These are phyloP conservation scores for Lanius ludovicianus DNA, from an alignment of 2,113 vertebrate genomes.

Conservation along the genomic window DNA sequence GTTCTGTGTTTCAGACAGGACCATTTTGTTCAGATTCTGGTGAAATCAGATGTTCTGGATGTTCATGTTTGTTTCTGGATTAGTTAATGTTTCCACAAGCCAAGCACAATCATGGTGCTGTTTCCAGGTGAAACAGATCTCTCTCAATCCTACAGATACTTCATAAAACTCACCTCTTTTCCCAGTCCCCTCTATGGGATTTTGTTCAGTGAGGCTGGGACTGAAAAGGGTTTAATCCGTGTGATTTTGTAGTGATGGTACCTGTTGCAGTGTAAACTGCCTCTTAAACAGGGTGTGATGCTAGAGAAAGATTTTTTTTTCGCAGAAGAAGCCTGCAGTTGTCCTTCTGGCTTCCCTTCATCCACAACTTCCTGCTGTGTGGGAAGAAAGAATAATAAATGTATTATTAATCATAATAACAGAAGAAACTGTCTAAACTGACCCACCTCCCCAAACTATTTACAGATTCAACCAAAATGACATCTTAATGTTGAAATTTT, in stretches of 20 bases:
- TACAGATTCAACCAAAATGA: neutral
- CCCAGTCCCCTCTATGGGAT: neutral
- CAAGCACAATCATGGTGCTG: rapidly evolving
- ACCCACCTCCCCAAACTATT: neutral
- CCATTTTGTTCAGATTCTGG: neutral
- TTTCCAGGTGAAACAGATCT: neutral
- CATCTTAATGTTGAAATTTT: neutral
- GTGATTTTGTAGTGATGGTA: neutral
- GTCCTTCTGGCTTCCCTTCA: neutral
- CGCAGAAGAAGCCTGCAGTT: neutral
- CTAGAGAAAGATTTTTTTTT: neutral
- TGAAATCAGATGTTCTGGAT: neutral
- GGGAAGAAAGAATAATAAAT: neutral
- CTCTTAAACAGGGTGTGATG: neutral
- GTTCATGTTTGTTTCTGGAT: neutral
- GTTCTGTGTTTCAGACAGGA: neutral
- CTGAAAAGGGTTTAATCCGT: neutral
- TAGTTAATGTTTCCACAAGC: neutral
- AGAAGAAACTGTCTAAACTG: neutral
- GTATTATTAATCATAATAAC: neutral
- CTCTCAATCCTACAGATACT: neutral
- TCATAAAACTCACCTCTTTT: neutral
- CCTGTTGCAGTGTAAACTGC: neutral
- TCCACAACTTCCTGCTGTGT: neutral
- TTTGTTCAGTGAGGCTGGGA: neutral